Percentiles rank a stretch among this genome's conserved stretches.
phyloP scores from a whole-genome alignment of 2,797 vertebrate genomes.

The Sebastes taczanowskii region DNA sequence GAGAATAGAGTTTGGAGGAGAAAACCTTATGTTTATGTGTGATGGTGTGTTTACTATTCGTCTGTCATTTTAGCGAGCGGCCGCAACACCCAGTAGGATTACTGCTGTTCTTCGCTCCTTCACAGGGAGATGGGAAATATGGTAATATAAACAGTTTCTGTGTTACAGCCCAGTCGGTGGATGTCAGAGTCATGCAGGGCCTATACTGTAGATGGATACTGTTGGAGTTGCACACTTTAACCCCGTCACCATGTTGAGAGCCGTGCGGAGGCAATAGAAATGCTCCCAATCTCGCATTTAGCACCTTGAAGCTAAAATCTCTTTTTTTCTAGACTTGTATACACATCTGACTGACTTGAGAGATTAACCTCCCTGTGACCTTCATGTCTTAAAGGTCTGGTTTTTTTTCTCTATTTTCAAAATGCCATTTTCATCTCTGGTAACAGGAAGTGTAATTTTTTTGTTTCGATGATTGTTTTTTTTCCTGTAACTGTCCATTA shows the following conservation, averaged over 20 bases:
- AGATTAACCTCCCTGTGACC: slow-evolving; percentile 13
- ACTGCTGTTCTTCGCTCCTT: slow-evolving; percentile 16
- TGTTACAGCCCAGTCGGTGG: slow-evolving; percentile 1
- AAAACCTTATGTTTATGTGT: not conserved
- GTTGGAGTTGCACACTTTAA: too few species aligned
- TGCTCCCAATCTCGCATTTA: too few species aligned
- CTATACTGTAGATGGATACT: not conserved
- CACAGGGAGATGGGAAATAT: slow-evolving; percentile 38
- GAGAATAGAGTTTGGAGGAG: not conserved
- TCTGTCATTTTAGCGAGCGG: slow-evolving; percentile 9
- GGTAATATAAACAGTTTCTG: slow-evolving; percentile 31
- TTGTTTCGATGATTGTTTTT: slow-evolving; percentile 25
- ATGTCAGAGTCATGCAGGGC: not conserved
- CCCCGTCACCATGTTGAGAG: too few species aligned
- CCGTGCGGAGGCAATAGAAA: too few species aligned
- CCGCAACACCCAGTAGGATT: slow-evolving; percentile 11
- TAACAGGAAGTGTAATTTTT: not conserved
- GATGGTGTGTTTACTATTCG: slow-evolving; percentile 8
- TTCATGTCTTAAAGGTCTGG: not conserved
- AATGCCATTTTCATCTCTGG: slow-evolving; percentile 17
- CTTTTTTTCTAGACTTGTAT: not conserved
- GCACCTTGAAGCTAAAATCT: too few species aligned
- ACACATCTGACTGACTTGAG: not conserved
- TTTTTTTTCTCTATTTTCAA: slow-evolving; percentile 3
- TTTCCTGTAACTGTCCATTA: slow-evolving; percentile 38